Conservation (phyloP, 2,113 vertebrate genomes). For the Narcine bancroftii region DNA sequence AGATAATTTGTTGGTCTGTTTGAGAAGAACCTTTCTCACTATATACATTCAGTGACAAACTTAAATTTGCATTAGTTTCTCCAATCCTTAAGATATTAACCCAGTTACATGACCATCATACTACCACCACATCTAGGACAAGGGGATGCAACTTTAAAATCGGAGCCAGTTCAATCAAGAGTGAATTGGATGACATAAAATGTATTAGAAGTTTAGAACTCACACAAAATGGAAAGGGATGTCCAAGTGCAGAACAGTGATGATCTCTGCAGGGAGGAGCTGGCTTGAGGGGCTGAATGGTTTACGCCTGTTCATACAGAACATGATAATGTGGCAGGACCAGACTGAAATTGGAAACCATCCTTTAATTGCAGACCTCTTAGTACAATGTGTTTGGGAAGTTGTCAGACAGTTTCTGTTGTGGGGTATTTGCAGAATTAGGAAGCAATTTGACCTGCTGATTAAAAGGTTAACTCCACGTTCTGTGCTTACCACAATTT, state of each 20-base stretch:
- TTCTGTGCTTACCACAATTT: not conserved
- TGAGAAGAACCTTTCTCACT: too few species aligned
- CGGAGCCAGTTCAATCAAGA: not conserved
- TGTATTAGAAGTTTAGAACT: not conserved
- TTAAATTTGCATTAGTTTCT: too few species aligned
- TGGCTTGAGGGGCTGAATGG: not conserved
- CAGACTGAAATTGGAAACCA: not conserved
- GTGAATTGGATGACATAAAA: not conserved
- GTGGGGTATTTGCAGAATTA: not conserved
- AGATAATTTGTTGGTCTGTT: too few species aligned
- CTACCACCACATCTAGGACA: too few species aligned
- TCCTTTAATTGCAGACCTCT: not conserved
- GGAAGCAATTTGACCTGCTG: slow-evolving; percentile 27
- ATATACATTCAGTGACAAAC: too few species aligned
- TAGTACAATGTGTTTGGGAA: not conserved
- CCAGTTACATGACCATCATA: too few species aligned
- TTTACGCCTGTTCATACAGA: not conserved
- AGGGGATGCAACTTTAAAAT: not conserved
- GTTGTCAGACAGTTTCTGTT: slow-evolving; percentile 22
- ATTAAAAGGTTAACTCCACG: slow-evolving; percentile 10
- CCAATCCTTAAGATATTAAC: too few species aligned
- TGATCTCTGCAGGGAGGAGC: not conserved
- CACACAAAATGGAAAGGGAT: not conserved
- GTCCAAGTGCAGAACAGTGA: not conserved
- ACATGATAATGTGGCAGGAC: not conserved